Evolutionary conservation across 2,797 vertebrate species (phyloP).

Genomic region (Sebastes taczanowskii): DNA sequence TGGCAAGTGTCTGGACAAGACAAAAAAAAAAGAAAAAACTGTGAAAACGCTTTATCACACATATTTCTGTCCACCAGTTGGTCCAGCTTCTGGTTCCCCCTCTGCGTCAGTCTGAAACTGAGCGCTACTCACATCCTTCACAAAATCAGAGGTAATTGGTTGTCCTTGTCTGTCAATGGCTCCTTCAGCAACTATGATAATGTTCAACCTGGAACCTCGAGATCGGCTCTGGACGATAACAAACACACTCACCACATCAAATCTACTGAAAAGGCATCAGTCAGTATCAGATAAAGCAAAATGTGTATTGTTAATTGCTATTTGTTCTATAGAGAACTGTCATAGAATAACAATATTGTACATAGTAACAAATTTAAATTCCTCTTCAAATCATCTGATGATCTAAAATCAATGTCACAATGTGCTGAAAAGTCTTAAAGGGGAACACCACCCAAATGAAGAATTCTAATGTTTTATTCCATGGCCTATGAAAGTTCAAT

Average conservation of each 20-base stretch:
- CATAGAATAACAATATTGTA: background rate
- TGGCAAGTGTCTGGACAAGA: background rate
- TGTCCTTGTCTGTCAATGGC: conserved; percentile 87
- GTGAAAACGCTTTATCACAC: background rate
- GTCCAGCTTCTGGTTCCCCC: conserved; percentile 63
- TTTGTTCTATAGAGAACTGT: background rate
- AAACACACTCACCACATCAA: conserved; percentile 44
- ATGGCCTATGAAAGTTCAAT: no score
- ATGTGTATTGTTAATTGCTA: background rate
- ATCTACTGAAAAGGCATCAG: background rate
- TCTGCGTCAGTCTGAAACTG: conserved; percentile 34
- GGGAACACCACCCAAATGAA: no score
- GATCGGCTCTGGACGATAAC: conserved; percentile 83
- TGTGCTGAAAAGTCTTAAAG: background rate
- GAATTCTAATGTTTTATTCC: no score
- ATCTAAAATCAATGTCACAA: background rate
- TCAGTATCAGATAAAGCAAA: background rate
- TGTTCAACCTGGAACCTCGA: conserved; percentile 90
- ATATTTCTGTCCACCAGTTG: conserved; percentile 1
- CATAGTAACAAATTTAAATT: background rate
- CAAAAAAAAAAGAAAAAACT: background rate
- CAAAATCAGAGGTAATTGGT: conserved; percentile 84
- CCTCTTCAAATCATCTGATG: background rate
- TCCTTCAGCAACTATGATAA: conserved; percentile 94
- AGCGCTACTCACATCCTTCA: conserved; percentile 86